Percentiles rank a stretch among this genome's conserved stretches.
Evolutionary conservation across 2,888 invertebrate species (phyloP).

Genomic region (Ceratothoa steindachneri): DNA sequence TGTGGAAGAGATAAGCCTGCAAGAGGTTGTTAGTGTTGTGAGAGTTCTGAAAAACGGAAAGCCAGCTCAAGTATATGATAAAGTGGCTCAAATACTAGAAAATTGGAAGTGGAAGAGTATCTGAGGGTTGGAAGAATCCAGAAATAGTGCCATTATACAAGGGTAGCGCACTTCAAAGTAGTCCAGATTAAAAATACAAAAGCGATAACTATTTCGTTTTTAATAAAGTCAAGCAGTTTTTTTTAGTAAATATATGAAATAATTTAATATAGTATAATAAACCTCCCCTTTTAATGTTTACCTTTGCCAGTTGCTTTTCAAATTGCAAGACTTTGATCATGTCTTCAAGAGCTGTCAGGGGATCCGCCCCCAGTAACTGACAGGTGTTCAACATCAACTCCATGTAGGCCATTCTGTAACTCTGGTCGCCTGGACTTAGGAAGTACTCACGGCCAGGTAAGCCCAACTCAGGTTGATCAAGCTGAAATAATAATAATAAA

Average conservation of each 20-base stretch:
- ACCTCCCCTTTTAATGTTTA: background rate
- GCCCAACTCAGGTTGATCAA: slow-evolving; percentile 40
- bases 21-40: no score
- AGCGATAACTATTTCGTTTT: no score
- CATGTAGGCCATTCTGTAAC: slow-evolving; percentile 28
- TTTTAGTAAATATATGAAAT: background rate
- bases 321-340: slow-evolving; percentile 35
- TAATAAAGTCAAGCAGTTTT: background rate
- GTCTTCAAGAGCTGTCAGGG: slow-evolving; percentile 21
- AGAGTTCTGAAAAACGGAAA: no score
- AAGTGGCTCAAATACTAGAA: no score
- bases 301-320: slow-evolving; percentile 36
- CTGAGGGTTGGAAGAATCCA: no score
- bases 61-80: no score
- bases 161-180: no score
- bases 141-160: no score
- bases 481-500: slow-evolving; percentile 10
- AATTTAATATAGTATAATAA: background rate
- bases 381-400: slow-evolving; percentile 31
- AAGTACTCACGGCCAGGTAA: slow-evolving; percentile 43
- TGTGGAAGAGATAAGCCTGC: no score
- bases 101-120: no score
- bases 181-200: no score
- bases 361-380: slow-evolving; percentile 26
- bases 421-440: slow-evolving; percentile 33